A percentile compares a stretch with the other conserved stretches of the same genome.
These are phyloP conservation scores for Drosophila demipolita DNA, from an alignment of 2,888 invertebrate genomes.

Conservation along the genomic window DNA sequence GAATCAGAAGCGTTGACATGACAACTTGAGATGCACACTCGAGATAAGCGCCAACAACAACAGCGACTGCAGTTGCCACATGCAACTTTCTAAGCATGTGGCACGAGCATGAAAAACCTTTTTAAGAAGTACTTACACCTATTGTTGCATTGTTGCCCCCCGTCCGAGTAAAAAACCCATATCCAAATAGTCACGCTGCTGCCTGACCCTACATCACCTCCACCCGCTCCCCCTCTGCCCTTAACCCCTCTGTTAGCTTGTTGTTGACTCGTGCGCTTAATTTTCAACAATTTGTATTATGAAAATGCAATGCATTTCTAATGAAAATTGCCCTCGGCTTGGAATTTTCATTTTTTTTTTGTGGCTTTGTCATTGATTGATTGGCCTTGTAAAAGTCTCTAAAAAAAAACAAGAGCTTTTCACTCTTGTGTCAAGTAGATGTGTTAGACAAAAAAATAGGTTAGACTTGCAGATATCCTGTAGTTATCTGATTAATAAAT, in stretches of 20 bases:
- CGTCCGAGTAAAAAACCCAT: constrained; percentile 17
- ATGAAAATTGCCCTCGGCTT: constrained; percentile 54
- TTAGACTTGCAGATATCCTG: constrained; percentile 14
- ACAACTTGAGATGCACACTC: constrained; percentile 80
- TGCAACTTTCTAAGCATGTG: constrained; percentile 73
- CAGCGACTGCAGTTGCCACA: constrained; percentile 24
- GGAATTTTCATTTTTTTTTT: constrained; percentile 2
- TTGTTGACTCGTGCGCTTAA: constrained; percentile 78
- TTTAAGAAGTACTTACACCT: constrained; percentile 57
- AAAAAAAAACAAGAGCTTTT: constrained; percentile 61
- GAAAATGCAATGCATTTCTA: constrained; percentile 71
- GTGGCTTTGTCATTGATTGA: constrained; percentile 82
- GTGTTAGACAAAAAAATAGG: background rate
- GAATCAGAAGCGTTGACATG: constrained; percentile 84
- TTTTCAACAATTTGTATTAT: constrained; percentile 77
- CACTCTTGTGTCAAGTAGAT: constrained; percentile 58
- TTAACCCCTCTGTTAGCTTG: constrained; percentile 46
- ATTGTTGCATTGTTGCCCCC: constrained; percentile 40
- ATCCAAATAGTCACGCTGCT: constrained; percentile 57
- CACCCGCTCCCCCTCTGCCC: background rate
- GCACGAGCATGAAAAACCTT: constrained; percentile 78
- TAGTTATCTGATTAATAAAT: background rate
- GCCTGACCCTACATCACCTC: constrained; percentile 31
- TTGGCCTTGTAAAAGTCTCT: constrained; percentile 65
- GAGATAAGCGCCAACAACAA: constrained; percentile 58